phyloP scores from a whole-genome alignment of 2,888 invertebrate genomes.

The Saturnia japonica region DNA sequence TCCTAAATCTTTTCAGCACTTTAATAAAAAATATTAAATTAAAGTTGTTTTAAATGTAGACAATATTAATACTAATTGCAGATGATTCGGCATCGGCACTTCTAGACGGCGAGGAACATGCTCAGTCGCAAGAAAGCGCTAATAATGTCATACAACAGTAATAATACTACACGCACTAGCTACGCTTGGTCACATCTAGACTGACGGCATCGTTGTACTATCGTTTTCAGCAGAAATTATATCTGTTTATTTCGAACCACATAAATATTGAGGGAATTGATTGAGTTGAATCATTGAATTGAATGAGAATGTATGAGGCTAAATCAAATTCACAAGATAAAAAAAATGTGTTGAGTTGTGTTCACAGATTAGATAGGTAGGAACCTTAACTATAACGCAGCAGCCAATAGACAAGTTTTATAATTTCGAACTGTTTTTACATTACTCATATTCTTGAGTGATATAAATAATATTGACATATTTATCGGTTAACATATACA shows the following conservation, averaged over 20 bases:
- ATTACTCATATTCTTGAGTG: not conserved
- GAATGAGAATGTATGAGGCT: not conserved
- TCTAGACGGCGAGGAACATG: slow-evolving; percentile 79
- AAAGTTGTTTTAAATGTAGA: not conserved
- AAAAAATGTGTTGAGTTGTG: not conserved
- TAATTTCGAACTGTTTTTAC: not conserved
- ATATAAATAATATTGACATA: not conserved
- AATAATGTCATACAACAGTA: slow-evolving; percentile 20
- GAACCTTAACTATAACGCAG: too few relatives aligned
- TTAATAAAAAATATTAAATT: too few relatives aligned
- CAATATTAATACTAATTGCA: slow-evolving; percentile 44
- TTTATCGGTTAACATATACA: not conserved
- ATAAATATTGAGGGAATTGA: not conserved
- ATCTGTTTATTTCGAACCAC: not conserved
- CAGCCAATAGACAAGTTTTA: not conserved
- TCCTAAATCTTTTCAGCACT: too few relatives aligned
- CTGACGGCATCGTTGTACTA: not conserved
- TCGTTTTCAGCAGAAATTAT: not conserved
- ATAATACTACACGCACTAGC: slow-evolving; percentile 1
- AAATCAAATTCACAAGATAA: not conserved
- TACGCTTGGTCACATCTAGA: not conserved
- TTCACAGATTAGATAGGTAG: not conserved
- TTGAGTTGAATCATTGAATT: too few relatives aligned
- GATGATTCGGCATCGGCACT: slow-evolving; percentile 85
- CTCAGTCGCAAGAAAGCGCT: slow-evolving; percentile 21